Evolutionary conservation across 2,113 vertebrate genomes (phyloP).

Genomic region (Regulus satrapa): DNA sequence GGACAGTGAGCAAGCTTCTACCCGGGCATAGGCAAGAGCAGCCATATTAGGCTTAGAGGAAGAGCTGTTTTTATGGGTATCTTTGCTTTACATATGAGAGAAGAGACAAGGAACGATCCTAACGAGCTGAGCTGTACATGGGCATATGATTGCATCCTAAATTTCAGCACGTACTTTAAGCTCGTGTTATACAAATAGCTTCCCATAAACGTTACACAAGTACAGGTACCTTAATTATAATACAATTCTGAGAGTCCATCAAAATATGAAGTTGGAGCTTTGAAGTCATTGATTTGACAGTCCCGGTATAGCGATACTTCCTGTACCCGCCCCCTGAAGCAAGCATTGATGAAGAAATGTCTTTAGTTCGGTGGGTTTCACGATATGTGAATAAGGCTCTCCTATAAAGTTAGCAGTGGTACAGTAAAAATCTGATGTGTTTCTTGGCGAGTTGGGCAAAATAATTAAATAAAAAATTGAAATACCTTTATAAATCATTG

Average conservation of each 20-base stretch:
- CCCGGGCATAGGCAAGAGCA: not conserved
- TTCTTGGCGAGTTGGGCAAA: not conserved
- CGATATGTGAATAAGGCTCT: not conserved
- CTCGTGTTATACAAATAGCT: not conserved
- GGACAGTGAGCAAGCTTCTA: not conserved
- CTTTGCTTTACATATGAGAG: not conserved
- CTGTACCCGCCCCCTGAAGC: constrained; percentile 34
- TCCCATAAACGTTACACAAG: not conserved
- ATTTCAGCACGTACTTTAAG: not conserved
- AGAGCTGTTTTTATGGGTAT: not conserved
- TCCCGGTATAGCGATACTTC: constrained; percentile 16
- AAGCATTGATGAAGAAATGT: constrained; percentile 4
- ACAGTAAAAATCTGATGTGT: constrained; percentile 30
- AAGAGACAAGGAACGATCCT: not conserved
- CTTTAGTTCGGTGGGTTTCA: not conserved
- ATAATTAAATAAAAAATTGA: not conserved
- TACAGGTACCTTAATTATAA: not conserved
- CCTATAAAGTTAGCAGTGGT: constrained; percentile 16
- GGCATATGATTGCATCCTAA: not conserved
- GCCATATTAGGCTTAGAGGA: constrained; percentile 4
- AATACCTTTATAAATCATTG: not conserved
- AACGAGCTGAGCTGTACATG: not conserved
- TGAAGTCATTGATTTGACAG: constrained; percentile 34
- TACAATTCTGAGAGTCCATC: not conserved
- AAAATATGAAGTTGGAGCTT: constrained; percentile 13